Conservation (phyloP, 2,113 vertebrate genomes). For the Thermophis baileyi region DNA sequence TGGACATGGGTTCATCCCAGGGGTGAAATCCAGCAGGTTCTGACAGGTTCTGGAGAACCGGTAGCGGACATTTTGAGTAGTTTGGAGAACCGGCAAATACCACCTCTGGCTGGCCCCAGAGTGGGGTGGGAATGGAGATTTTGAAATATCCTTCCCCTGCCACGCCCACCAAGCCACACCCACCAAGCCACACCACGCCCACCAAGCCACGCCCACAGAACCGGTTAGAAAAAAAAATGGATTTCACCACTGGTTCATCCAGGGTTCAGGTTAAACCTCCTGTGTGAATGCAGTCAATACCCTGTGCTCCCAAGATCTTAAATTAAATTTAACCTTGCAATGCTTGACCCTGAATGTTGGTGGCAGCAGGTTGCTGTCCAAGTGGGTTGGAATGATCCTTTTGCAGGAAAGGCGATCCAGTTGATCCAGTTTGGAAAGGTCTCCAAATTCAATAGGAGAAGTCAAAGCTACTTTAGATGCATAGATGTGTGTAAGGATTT, state of each 20-base stretch:
- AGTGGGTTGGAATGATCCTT: slow-evolving; percentile 71
- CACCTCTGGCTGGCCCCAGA: too few relatives aligned
- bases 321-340: slow-evolving; percentile 61
- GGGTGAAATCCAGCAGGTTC: too few relatives aligned
- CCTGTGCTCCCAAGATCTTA: neutral
- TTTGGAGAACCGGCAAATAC: too few relatives aligned
- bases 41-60: too few relatives aligned
- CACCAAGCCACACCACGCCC: too few relatives aligned
- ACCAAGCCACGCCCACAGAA: too few relatives aligned
- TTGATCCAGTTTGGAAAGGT: slow-evolving; percentile 67
- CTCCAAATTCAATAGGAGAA: slow-evolving; percentile 71
- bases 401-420: slow-evolving; percentile 56
- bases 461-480: slow-evolving; percentile 58
- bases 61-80: too few relatives aligned
- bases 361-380: slow-evolving; percentile 70
- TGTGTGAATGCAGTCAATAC: neutral
- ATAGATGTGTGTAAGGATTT: slow-evolving; percentile 67
- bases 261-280: neutral
- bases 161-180: too few relatives aligned
- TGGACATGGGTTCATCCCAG: neutral
- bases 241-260: too few relatives aligned
- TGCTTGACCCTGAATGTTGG: slow-evolving; percentile 61
- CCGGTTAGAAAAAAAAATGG: too few relatives aligned
- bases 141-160: too few relatives aligned
- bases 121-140: too few relatives aligned